Conservation (phyloP, 2,113 vertebrate species). For the Australoheros scitulus region DNA sequence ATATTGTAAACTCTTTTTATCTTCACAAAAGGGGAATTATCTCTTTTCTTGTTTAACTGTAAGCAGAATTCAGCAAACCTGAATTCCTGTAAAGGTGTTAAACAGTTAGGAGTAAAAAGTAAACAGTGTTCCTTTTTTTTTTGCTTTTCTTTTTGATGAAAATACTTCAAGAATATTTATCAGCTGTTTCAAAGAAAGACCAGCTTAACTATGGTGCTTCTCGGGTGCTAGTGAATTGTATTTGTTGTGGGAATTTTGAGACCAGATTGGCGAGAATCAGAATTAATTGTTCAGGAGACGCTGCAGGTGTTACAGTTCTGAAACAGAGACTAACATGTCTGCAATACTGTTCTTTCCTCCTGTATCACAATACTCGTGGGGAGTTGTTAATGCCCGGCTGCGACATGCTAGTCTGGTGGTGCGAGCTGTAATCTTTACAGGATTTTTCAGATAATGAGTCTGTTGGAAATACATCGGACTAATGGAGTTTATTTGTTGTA, state of each 20-base stretch:
- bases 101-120: not conserved
- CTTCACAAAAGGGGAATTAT: not conserved
- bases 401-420: not conserved
- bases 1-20: conserved; percentile 7
- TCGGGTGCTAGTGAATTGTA: not conserved
- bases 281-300: not conserved
- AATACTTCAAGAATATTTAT: not conserved
- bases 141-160: not conserved
- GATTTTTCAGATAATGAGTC: not conserved
- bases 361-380: not conserved
- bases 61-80: not conserved
- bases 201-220: not conserved
- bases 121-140: not conserved
- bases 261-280: not conserved
- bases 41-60: not conserved
- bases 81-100: not conserved
- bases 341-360: not conserved
- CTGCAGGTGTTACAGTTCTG: not conserved
- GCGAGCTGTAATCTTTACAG: not conserved
- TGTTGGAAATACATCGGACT: not conserved
- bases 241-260: not conserved
- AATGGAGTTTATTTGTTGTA: not conserved
- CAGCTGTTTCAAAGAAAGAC: not conserved
- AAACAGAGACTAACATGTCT: not conserved
- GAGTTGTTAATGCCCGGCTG: not conserved